Evolutionary conservation across 2,888 invertebrate species (phyloP).

Genomic region (Suillia variegata): DNA sequence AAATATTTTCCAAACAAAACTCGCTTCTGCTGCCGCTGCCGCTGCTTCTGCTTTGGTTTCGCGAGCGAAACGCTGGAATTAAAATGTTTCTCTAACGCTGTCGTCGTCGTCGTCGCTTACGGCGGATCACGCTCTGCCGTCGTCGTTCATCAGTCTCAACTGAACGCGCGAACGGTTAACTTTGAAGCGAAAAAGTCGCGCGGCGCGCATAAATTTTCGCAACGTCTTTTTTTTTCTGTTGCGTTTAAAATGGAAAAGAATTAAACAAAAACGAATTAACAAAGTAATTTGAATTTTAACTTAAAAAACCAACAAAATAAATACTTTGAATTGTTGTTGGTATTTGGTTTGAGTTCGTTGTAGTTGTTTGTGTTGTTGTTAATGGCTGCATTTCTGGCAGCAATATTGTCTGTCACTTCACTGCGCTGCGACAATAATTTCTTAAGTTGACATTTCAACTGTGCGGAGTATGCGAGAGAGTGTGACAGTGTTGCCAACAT

Average conservation of each 20-base stretch:
- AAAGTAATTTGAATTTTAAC: too few relatives aligned
- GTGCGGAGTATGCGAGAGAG: too few relatives aligned
- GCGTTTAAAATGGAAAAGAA: too few relatives aligned
- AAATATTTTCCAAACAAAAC: constrained; percentile 32
- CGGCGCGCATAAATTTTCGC: too few relatives aligned
- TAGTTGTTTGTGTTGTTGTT: not conserved
- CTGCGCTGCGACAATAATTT: too few relatives aligned
- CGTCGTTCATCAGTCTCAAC: not conserved
- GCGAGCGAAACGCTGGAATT: not conserved
- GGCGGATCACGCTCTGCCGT: too few relatives aligned
- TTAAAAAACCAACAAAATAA: too few relatives aligned
- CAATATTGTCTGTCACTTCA: not conserved
- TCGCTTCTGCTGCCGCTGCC: not conserved
- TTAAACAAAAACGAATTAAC: too few relatives aligned
- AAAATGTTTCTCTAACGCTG: not conserved
- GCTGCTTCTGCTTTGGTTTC: too few relatives aligned
- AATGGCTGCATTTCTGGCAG: not conserved
- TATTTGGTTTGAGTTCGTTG: not conserved
- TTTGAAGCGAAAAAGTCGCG: not conserved
- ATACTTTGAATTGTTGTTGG: not conserved
- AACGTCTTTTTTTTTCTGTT: too few relatives aligned
- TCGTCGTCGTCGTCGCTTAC: not conserved
- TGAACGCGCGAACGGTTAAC: not conserved
- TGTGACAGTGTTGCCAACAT: too few relatives aligned
- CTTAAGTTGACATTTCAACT: too few relatives aligned